These are phyloP conservation scores for Drosophila bifasciata DNA, from an alignment of 1,140 invertebrate genomes.

Conservation along the genomic window DNA sequence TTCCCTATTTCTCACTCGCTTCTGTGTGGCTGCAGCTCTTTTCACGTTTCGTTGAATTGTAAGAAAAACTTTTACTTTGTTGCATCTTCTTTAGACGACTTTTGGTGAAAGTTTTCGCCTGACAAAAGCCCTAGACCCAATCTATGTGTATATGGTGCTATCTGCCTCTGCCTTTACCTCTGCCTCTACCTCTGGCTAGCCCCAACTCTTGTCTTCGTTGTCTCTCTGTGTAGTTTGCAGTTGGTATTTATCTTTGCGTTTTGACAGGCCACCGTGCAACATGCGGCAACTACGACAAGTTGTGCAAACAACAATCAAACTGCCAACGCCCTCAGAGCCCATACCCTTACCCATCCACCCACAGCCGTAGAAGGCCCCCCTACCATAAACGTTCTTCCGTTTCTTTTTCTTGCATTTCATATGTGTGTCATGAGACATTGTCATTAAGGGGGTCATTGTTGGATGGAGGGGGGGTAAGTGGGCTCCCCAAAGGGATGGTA, in stretches of 20 bases:
- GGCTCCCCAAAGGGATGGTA: background rate
- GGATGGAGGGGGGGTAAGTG: slow-evolving; percentile 4
- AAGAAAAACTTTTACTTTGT: slow-evolving; percentile 59
- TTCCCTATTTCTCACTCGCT: slow-evolving; percentile 22
- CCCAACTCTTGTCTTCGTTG: no score
- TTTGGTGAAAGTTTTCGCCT: slow-evolving; percentile 48
- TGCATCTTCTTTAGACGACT: slow-evolving; percentile 45
- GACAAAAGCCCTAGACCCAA: slow-evolving; percentile 41
- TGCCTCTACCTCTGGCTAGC: background rate
- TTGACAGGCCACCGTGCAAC: slow-evolving; percentile 55
- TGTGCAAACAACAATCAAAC: slow-evolving; percentile 77
- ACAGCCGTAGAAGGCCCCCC: slow-evolving; percentile 14
- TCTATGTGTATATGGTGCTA: slow-evolving; percentile 9
- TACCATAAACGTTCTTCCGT: slow-evolving; percentile 3
- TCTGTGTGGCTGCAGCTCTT: slow-evolving; percentile 10
- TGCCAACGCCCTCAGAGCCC: slow-evolving; percentile 63
- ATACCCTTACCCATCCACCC: slow-evolving; percentile 45
- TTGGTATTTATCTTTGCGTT: slow-evolving; percentile 76
- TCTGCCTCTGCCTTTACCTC: slow-evolving; percentile 19
- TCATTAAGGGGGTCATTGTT: slow-evolving; percentile 40
- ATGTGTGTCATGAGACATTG: slow-evolving; percentile 56
- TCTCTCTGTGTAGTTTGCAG: slow-evolving; percentile 30
- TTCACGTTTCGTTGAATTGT: slow-evolving; percentile 39
- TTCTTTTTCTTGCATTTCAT: slow-evolving; percentile 3
- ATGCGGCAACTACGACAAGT: slow-evolving; percentile 73